These are phyloP conservation scores for Steinernema hermaphroditum DNA, from an alignment of 2,888 invertebrate genomes.

Conservation along the genomic window DNA sequence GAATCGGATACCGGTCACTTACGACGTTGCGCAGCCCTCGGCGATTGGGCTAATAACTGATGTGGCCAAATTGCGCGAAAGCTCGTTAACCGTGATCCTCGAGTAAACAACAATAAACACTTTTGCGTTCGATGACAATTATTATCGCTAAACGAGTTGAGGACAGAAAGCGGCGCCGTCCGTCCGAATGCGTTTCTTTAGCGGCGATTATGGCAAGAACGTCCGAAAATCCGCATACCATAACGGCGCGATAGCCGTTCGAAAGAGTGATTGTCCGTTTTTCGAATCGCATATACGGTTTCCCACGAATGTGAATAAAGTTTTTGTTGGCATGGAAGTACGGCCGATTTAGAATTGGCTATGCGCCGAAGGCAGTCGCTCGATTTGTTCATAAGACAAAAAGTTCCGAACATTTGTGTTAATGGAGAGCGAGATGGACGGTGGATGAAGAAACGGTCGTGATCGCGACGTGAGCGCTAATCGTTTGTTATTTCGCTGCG, in stretches of 20 bases:
- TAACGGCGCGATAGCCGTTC: conserved; percentile 7
- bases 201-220: conserved; percentile 22
- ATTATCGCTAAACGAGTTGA: conserved; percentile 1
- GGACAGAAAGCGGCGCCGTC: not conserved
- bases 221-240: conserved; percentile 29
- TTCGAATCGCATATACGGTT: conserved; percentile 8
- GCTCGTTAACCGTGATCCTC: conserved; percentile 27
- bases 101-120: conserved; percentile 27
- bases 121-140: conserved; percentile 8
- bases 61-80: conserved; percentile 30
- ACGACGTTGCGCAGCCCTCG: not conserved
- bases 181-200: not conserved
- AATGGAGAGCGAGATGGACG: conserved; percentile 28
- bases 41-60: conserved; percentile 25
- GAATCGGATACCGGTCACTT: conserved; percentile 28
- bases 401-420: conserved; percentile 27
- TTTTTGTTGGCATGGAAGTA: conserved; percentile 16
- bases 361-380: conserved; percentile 18
- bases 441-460: not conserved
- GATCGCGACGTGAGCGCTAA: conserved; percentile 1
- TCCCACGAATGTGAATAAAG: conserved; percentile 22
- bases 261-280: conserved; percentile 14
- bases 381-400: not conserved
- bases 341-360: conserved; percentile 17
- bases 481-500: conserved; percentile 7